phyloP scores from a whole-genome alignment of 1,140 invertebrate species.

The Wasmannia auropunctata region DNA sequence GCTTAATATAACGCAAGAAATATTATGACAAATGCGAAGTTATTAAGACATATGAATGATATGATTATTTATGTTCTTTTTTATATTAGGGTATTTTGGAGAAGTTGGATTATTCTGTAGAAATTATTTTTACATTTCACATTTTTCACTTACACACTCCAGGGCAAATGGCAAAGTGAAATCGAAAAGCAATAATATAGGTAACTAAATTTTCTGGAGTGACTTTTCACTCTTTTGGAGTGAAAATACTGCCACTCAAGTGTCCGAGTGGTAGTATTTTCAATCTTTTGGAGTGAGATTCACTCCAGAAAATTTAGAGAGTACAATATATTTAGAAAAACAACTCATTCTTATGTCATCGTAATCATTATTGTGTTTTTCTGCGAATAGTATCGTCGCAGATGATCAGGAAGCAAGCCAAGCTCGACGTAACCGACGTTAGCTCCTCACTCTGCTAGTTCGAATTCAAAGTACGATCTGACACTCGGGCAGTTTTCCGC shows the following conservation, averaged over 20 bases:
- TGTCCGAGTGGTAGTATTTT: too few species aligned
- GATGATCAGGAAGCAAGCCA: not conserved
- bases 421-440: conserved; percentile 50
- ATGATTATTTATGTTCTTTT: not conserved
- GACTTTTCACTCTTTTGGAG: too few species aligned
- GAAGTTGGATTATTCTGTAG: not conserved
- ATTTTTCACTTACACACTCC: too few species aligned
- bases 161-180: not conserved
- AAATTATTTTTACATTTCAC: not conserved
- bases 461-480: conserved; percentile 52
- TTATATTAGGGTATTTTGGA: not conserved
- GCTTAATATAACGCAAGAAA: not conserved
- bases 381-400: conserved; percentile 23
- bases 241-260: too few species aligned
- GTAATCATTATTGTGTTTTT: too few species aligned
- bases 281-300: too few species aligned
- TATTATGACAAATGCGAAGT: not conserved
- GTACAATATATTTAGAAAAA: not conserved
- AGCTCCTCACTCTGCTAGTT: conserved; percentile 32
- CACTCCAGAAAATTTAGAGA: too few species aligned
- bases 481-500: conserved; percentile 62
- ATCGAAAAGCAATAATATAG: not conserved
- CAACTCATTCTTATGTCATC: not conserved
- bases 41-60: conserved; percentile 16
- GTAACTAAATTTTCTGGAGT: too few species aligned